Evolutionary conservation across 1,140 invertebrate species (phyloP), one percentile per base, ranked within the genome.

Genomic region (Nomia melanderi): DNA sequence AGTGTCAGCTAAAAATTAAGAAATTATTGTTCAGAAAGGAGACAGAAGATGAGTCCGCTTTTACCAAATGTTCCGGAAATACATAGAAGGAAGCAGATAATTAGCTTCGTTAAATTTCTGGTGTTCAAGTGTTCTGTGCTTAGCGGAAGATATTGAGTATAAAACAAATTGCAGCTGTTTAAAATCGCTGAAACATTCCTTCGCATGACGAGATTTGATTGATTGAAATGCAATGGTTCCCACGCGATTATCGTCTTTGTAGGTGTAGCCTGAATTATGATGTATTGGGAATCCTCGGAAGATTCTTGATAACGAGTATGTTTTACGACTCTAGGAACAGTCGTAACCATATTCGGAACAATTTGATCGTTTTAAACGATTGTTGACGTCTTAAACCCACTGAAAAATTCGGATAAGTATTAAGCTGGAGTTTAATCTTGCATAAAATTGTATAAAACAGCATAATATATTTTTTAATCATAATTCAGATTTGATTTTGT

Each of bases 81-180:
- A 31, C 54, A 25, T 11, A 12, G 2, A 36, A 63, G 41, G 29
- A 50, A 63, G 60, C 41, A 23, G 50, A 23, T 23, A 72, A 72
- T 63, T 72, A 41, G 41, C 70, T 72, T 72, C 70, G 57, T 72
- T 72, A 62, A 63, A 47, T 53, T 36, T 6, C 41, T 20, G 41
- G 17, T 23, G 23, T 9, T 17, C 31, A 59, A n/a, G 33, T 7
- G 31, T 36, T 44, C 47, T 60, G 27, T 31, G 14, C 8, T 39
- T 33, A 33, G 9, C 59, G 9, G 20, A 60, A 56, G 17, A 36
- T 6, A 41, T 17, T 4, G 25, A 11, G 23, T 9, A 14, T 56
- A 36, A 56, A 69, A 57, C 33, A 57, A 56, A 69, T 39, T n/a
- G 33, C 31, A 4, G 47, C 9, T 9, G 17, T 25, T 57, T 33